Conservation (phyloP, 2,113 vertebrate genomes). For the Cyprinodon variegatus region DNA sequence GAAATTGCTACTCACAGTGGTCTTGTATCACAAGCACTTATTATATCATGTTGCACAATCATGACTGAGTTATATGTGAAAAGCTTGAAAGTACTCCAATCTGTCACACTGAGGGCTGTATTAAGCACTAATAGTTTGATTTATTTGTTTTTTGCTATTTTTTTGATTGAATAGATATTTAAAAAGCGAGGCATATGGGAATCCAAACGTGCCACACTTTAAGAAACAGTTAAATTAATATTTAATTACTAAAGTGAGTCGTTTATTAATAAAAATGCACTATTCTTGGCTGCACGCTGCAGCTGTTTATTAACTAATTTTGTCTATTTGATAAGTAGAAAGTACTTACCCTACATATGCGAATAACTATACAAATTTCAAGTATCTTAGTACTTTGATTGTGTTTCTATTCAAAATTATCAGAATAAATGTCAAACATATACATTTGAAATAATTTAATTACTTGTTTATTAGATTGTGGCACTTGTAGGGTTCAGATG, state of each 20-base stretch:
- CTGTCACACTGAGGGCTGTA: conserved; percentile 16
- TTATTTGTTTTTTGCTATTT: neutral
- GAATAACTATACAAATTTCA: no score
- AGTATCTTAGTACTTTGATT: neutral
- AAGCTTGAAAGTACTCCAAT: conserved; percentile 30
- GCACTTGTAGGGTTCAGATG: no score
- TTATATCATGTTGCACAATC: conserved; percentile 53
- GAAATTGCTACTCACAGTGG: conserved; percentile 72
- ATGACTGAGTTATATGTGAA: conserved; percentile 47
- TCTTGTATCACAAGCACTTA: conserved; percentile 63
- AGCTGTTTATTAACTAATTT: no score
- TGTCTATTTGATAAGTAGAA: no score
- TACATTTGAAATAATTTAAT: no score
- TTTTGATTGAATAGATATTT: neutral
- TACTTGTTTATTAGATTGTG: no score
- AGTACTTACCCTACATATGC: no score
- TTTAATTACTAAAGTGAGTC: neutral
- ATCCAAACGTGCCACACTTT: no score
- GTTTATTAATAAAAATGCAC: neutral
- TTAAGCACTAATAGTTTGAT: conserved; percentile 12
- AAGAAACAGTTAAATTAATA: neutral
- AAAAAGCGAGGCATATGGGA: neutral
- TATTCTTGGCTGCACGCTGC: no score
- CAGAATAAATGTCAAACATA: no score
- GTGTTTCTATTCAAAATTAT: neutral